A percentile compares a stretch with the other conserved stretches of the same genome.
phyloP scores from a whole-genome alignment of 2,113 vertebrate genomes.

The Callorhinus ursinus region DNA sequence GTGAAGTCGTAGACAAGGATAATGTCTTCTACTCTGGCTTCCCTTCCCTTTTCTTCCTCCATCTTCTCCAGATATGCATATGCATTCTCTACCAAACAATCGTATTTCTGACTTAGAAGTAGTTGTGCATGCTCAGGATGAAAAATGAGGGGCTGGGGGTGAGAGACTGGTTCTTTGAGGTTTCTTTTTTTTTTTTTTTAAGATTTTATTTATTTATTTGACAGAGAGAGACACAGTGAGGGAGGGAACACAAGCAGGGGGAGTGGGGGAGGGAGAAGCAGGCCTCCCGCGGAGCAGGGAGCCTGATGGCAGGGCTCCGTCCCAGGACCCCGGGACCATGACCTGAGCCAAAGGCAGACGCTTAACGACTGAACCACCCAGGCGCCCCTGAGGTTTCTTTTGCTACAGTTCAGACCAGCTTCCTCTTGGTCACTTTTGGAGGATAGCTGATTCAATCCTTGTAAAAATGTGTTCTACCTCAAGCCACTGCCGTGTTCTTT shows the following conservation, averaged over 20 bases:
- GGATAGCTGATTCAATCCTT: not conserved
- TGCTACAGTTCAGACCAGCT: not conserved
- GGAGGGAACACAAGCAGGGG: too few relatives aligned
- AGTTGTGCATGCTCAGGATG: not conserved
- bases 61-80: not conserved
- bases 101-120: not conserved
- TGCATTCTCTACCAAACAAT: not conserved
- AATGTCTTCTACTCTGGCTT: not conserved
- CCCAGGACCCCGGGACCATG: too few relatives aligned
- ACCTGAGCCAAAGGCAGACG: too few relatives aligned
- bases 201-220: too few relatives aligned
- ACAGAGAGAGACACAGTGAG: too few relatives aligned
- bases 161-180: not conserved
- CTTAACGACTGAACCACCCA: too few relatives aligned
- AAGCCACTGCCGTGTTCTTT: not conserved
- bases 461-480: not conserved
- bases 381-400: not conserved
- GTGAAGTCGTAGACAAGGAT: not conserved
- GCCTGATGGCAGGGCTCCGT: too few relatives aligned
- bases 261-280: too few relatives aligned
- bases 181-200: too few relatives aligned
- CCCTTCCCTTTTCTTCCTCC: not conserved
- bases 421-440: not conserved
- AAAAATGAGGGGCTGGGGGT: not conserved
- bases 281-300: too few relatives aligned